These are phyloP conservation scores for Agrypnus murinus DNA, from an alignment of 2,888 invertebrate genomes.

Conservation along the genomic window DNA sequence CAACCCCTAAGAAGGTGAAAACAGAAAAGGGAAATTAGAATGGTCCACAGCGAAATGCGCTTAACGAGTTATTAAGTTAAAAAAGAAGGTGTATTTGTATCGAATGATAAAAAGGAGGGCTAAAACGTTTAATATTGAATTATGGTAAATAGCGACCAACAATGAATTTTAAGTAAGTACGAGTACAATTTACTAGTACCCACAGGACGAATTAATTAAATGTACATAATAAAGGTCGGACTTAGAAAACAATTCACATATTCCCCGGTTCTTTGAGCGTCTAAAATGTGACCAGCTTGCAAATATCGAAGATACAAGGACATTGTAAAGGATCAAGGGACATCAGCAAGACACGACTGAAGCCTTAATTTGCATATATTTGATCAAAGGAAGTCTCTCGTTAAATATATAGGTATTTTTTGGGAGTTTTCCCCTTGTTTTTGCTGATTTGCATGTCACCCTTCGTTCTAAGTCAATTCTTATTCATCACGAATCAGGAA, in stretches of 20 bases:
- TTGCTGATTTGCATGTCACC: constrained; percentile 64
- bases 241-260: constrained; percentile 61
- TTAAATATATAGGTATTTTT: constrained; percentile 63
- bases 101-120: not conserved
- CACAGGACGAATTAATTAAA: constrained; percentile 55
- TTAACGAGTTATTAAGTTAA: not conserved
- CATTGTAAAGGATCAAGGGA: constrained; percentile 49
- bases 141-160: constrained; percentile 26
- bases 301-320: constrained; percentile 52
- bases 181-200: constrained; percentile 49
- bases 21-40: too few relatives aligned
- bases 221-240: constrained; percentile 59
- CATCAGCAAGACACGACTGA: constrained; percentile 51
- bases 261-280: constrained; percentile 58
- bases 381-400: constrained; percentile 67
- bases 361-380: constrained; percentile 65
- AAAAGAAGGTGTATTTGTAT: constrained; percentile 7
- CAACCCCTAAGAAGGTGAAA: too few relatives aligned
- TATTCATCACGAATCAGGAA: constrained; percentile 65
- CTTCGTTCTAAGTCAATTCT: constrained; percentile 61
- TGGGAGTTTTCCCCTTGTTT: constrained; percentile 63
- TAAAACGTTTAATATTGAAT: constrained; percentile 23
- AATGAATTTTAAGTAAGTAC: constrained; percentile 46
- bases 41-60: too few relatives aligned
- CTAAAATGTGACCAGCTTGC: constrained; percentile 60